Base-by-base conservation (phyloP, 2,888 invertebrate species). In the Acholoe squamosa region DNA sequence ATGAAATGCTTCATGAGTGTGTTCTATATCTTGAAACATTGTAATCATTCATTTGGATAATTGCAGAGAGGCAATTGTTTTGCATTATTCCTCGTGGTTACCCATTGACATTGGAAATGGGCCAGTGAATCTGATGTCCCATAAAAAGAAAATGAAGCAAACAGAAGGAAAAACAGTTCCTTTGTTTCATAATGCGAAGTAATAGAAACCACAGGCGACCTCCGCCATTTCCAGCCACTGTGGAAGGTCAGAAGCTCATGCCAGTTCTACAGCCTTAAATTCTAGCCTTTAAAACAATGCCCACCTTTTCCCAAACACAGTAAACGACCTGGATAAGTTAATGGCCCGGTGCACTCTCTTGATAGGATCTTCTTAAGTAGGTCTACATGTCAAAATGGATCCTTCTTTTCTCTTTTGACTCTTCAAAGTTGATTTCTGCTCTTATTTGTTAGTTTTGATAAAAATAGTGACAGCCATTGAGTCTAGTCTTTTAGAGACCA, bases 171-270 rank as follows among this genome's bases (percentile, higher is more conserved):
- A 61, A 61, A 61, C 61, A 61, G 22, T n/a, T n/a, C 61, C 61
- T 61, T 19, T 61, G 61, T 61, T 61, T 61, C 61, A 19, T 61
- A 61, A 61, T 61, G 61, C 61, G 12, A 61, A 61, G 12, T 61
- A 61, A 61, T 19, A 61, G 61, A 61, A 61, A 61, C 61, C 61
- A 61, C 61, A 61, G n/a, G n/a, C 61, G 61, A 61, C 61, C 61
- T 61, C 61, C 61, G 61, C 61, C 61, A 61, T 61, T 61, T 61
- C 61, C 61, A 61, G 61, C 61, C 61, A n/a, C n/a, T 43, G 61
- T 3, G 19, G 61, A 61, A 61, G 61, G 61, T 61, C 61, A 61
- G 22, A 61, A 61, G 22, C 61, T 61, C 12, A 7, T 19, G 61
- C 43, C 43, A 43, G 43, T 43, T 3, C 5, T 43, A 19, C 61